Conservation (phyloP, 2,797 vertebrate genomes). For the Scleropages formosus region DNA sequence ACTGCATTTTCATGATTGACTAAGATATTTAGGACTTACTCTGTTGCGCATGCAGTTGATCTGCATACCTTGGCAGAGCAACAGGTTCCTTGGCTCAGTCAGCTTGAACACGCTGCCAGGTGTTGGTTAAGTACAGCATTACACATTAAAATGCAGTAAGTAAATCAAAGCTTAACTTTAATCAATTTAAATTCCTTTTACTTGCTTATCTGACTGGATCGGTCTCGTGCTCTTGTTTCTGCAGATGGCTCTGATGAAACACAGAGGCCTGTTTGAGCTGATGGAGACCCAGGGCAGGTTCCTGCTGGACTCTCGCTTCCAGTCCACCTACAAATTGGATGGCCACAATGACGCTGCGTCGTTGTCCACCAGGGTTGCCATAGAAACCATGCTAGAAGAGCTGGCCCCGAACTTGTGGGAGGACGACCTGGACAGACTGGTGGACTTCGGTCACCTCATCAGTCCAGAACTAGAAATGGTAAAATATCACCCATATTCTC, state of each 20-base stretch:
- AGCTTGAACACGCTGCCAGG: too few relatives aligned
- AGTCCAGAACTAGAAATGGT: constrained; percentile 82
- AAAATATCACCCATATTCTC: constrained; percentile 17
- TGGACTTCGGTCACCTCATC: constrained; percentile 80
- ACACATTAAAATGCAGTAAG: too few relatives aligned
- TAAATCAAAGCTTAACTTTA: neutral
- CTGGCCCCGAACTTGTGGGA: constrained; percentile 83
- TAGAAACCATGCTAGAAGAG: constrained; percentile 79
- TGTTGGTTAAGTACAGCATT: too few relatives aligned
- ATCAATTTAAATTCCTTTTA: too few relatives aligned
- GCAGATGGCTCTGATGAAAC: constrained; percentile 84
- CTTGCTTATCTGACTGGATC: too few relatives aligned
- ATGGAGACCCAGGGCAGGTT: constrained; percentile 66
- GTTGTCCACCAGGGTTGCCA: constrained; percentile 68
- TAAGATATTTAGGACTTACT: too few relatives aligned
- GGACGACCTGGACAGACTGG: constrained; percentile 75
- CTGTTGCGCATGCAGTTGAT: neutral
- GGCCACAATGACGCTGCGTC: constrained; percentile 51
- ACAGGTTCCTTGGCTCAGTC: too few relatives aligned
- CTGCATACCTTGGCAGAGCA: neutral
- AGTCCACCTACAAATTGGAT: constrained; percentile 49
- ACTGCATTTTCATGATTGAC: neutral
- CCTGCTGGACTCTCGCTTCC: constrained; percentile 76
- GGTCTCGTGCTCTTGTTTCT: constrained; percentile 11
- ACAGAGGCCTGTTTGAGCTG: constrained; percentile 73